These are phyloP conservation scores for Cryptosula pallasiana DNA, from an alignment of 2,888 invertebrate genomes.

Conservation along the genomic window DNA sequence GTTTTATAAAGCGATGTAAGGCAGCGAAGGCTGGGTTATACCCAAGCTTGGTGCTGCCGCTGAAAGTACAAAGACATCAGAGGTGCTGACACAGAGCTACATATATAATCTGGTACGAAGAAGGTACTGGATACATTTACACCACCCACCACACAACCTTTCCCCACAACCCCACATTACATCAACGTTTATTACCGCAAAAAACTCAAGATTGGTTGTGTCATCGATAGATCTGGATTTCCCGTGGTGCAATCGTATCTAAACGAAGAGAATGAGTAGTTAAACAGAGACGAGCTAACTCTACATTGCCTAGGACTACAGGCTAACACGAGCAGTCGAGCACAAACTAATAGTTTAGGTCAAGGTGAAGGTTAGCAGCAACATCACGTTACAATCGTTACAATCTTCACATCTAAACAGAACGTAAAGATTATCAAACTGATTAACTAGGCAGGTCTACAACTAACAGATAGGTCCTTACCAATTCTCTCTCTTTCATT, in stretches of 20 bases:
- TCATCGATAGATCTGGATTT: constrained; percentile 22
- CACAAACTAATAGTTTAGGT: no score
- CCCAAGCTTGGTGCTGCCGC: neutral
- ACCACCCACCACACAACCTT: neutral
- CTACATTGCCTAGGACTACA: no score
- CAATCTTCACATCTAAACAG: no score
- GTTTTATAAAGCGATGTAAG: no score
- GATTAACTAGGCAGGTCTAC: no score
- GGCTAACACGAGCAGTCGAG: neutral
- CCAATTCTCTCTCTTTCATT: constrained; percentile 33
- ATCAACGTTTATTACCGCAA: constrained; percentile 4
- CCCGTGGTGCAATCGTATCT: neutral
- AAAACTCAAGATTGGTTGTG: constrained; percentile 18
- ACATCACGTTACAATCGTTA: no score
- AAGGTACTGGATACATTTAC: neutral
- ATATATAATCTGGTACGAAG: no score
- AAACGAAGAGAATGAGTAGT: neutral
- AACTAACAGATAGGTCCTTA: no score
- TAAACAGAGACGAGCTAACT: neutral
- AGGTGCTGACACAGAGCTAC: neutral
- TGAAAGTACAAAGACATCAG: neutral
- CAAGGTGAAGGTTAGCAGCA: no score
- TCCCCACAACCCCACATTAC: neutral
- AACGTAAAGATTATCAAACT: no score
- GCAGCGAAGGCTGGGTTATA: no score